Evolutionary conservation across 2,888 invertebrate species (phyloP).

Genomic region (Latrodectus elegans): DNA sequence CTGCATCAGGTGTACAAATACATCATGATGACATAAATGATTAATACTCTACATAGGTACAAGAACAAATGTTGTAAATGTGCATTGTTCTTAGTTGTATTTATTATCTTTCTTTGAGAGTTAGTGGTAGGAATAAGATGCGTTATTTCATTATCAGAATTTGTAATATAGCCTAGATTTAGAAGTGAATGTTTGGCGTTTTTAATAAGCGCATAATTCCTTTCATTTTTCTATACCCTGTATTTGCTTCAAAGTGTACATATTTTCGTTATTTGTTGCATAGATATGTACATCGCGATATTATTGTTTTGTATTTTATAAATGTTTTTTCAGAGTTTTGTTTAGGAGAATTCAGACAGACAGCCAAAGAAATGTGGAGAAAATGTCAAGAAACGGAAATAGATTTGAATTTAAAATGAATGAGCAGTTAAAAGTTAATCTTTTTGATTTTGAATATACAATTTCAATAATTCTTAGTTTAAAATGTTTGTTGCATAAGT

Average conservation of each 20-base stretch:
- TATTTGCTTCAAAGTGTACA: conserved; percentile 57
- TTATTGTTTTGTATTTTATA: conserved; percentile 52
- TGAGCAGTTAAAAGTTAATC: too few species aligned
- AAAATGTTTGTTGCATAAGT: too few species aligned
- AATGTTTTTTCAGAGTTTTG: conserved; percentile 34
- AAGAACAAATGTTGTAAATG: conserved; percentile 52
- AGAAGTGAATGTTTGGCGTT: conserved; percentile 36
- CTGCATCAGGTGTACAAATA: not conserved
- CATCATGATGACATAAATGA: not conserved
- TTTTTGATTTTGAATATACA: too few species aligned
- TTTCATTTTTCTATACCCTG: conserved; percentile 49
- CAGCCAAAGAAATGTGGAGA: conserved; percentile 18
- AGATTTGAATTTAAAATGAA: too few species aligned
- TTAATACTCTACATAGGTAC: conserved; percentile 33
- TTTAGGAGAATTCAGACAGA: conserved; percentile 6
- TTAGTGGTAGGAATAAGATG: conserved; percentile 49
- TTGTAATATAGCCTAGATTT: conserved; percentile 65
- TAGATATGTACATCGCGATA: conserved; percentile 56
- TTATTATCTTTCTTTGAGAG: conserved; percentile 65
- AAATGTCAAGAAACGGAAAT: too few species aligned
- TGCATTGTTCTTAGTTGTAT: conserved; percentile 65
- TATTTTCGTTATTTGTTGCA: conserved; percentile 65
- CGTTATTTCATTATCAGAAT: conserved; percentile 38
- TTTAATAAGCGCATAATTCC: conserved; percentile 8
- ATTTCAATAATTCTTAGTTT: too few species aligned